Conservation (phyloP, 2,797 vertebrate species). For the Hapalemur alaotrensis region DNA sequence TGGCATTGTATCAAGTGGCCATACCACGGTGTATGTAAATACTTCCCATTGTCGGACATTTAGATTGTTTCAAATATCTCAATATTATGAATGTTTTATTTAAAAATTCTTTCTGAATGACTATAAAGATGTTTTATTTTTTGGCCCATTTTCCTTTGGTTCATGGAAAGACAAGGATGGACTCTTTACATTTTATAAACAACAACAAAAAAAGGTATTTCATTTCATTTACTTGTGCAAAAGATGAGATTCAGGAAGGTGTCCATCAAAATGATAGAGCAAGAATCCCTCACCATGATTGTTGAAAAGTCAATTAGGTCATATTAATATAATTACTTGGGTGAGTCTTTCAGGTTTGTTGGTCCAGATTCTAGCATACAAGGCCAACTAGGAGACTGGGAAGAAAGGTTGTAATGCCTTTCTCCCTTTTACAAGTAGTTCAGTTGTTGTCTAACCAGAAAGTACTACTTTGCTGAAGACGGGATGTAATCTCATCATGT, state of each 20-base stretch:
- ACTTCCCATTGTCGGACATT: not conserved
- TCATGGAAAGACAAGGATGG: not conserved
- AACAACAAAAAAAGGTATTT: not conserved
- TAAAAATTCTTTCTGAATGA: not conserved
- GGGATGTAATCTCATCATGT: not conserved
- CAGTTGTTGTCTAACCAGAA: not conserved
- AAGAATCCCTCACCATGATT: not conserved
- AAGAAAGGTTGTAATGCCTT: constrained; percentile 11
- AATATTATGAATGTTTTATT: not conserved
- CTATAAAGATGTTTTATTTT: not conserved
- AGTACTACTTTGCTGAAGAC: constrained; percentile 2
- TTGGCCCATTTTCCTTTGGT: not conserved
- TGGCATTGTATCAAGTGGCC: not conserved
- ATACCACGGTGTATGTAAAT: not conserved
- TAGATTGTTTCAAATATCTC: not conserved
- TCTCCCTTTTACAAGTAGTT: not conserved
- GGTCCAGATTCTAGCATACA: not conserved
- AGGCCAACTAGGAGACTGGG: not conserved
- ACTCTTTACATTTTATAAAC: not conserved
- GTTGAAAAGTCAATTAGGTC: not conserved
- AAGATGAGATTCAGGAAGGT: not conserved
- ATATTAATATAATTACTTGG: not conserved
- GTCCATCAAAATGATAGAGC: not conserved
- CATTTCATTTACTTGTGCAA: not conserved
- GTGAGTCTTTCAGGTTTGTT: not conserved